These are phyloP conservation scores for Actenoides hombroni DNA, from an alignment of 2,113 vertebrate genomes.

Conservation along the genomic window DNA sequence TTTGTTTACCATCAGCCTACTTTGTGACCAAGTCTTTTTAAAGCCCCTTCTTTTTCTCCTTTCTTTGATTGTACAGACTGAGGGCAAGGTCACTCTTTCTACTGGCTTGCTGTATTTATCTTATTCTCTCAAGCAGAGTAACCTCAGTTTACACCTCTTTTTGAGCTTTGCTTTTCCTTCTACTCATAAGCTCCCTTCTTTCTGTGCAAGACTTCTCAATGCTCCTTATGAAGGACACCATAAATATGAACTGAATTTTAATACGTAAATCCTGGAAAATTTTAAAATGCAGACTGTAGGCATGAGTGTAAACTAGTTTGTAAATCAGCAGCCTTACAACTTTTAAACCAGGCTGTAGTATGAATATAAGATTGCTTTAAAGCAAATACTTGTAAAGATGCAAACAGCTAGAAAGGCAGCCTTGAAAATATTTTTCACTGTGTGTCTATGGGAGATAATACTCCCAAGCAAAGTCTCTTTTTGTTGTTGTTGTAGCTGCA, in stretches of 20 bases:
- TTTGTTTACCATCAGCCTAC: not conserved
- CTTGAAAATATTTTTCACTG: constrained; percentile 37
- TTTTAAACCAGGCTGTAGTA: not conserved
- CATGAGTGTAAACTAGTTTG: constrained; percentile 35
- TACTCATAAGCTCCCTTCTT: not conserved
- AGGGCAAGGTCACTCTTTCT: not conserved
- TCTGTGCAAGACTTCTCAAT: not conserved
- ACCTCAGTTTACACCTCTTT: not conserved
- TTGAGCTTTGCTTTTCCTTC: not conserved
- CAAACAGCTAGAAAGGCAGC: constrained; percentile 12
- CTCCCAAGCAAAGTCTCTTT: constrained; percentile 3
- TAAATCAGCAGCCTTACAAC: constrained; percentile 46
- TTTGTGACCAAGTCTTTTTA: not conserved
- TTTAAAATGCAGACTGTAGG: constrained; percentile 43
- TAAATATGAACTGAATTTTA: constrained; percentile 48
- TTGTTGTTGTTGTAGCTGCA: constrained; percentile 6
- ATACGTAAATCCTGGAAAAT: not conserved
- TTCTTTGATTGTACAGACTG: not conserved
- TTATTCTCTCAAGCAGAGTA: not conserved
- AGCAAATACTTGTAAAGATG: constrained; percentile 19
- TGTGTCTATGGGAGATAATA: constrained; percentile 21
- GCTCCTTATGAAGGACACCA: constrained; percentile 10
- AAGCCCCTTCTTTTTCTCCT: not conserved
- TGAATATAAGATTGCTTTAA: constrained; percentile 42
- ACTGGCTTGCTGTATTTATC: not conserved